phyloP scores from a whole-genome alignment of 1,140 invertebrate genomes.

The Drosophila cardini region DNA sequence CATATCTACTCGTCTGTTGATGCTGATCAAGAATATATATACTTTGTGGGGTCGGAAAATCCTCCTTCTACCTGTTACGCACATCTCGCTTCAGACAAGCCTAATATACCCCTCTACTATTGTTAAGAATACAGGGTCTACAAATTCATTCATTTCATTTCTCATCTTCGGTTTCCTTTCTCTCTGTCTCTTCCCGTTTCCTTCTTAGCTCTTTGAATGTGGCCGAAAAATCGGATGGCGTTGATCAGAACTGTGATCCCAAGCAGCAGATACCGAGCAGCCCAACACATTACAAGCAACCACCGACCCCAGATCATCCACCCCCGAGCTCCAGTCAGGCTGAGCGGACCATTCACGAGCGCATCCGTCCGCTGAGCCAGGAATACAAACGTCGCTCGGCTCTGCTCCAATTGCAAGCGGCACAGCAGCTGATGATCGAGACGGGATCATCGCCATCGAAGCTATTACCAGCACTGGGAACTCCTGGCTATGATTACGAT shows the following conservation, averaged over 20 bases:
- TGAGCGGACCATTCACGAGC: slow-evolving; percentile 94
- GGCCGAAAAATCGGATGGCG: slow-evolving; percentile 48
- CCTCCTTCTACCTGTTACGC: too few species aligned
- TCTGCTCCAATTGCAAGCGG: slow-evolving; percentile 69
- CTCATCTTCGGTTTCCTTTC: too few species aligned
- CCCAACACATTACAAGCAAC: slow-evolving; percentile 95
- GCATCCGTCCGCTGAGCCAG: slow-evolving; percentile 95
- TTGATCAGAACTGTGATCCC: slow-evolving; percentile 62
- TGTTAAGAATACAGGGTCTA: too few species aligned
- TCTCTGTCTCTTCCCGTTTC: not conserved
- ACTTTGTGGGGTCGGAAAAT: too few species aligned
- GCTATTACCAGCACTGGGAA: slow-evolving; percentile 61
- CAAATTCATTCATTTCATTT: too few species aligned
- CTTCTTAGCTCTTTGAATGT: slow-evolving; percentile 47
- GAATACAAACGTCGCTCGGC: slow-evolving; percentile 81
- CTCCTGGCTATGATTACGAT: slow-evolving; percentile 70
- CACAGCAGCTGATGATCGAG: slow-evolving; percentile 77
- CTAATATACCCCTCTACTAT: too few species aligned
- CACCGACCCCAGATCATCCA: slow-evolving; percentile 96
- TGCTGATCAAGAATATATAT: too few species aligned
- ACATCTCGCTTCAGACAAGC: too few species aligned
- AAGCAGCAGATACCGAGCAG: slow-evolving; percentile 87
- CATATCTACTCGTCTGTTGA: too few species aligned
- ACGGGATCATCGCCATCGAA: slow-evolving; percentile 76
- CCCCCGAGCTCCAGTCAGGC: slow-evolving; percentile 96